A percentile compares a stretch with the other conserved stretches of the same genome.
phyloP scores from a whole-genome alignment of 2,113 vertebrate species.

The Piprites chloris region DNA sequence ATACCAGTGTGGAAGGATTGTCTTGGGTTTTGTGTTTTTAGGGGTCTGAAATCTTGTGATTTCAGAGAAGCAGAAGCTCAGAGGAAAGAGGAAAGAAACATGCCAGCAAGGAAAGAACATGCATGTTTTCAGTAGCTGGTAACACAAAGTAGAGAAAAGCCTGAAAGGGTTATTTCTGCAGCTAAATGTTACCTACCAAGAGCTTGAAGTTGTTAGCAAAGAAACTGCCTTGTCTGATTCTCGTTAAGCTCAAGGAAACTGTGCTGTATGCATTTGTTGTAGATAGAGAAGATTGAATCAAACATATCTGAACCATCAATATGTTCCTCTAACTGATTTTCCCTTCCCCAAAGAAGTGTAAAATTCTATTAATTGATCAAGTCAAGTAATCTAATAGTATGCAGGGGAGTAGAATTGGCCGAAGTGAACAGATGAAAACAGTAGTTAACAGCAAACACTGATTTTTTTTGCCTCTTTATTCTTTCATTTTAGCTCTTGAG shows the following conservation, averaged over 20 bases:
- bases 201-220: not conserved
- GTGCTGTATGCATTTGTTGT: not conserved
- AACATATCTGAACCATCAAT: not conserved
- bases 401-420: not conserved
- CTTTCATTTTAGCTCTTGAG: not conserved
- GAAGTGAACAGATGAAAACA: not conserved
- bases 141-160: not conserved
- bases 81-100: not conserved
- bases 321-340: not conserved
- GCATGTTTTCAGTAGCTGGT: not conserved
- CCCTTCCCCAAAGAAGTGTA: not conserved
- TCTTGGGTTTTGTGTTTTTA: not conserved
- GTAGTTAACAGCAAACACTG: not conserved
- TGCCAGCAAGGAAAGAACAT: not conserved
- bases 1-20: not conserved
- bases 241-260: not conserved
- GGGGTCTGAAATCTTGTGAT: not conserved
- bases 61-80: not conserved
- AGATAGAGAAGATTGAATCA: not conserved
- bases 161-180: not conserved
- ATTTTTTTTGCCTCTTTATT: not conserved
- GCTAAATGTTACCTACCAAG: not conserved
- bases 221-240: not conserved
- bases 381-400: not conserved
- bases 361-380: slow-evolving; percentile 27